Evolutionary conservation across 2,888 invertebrate genomes (phyloP).

Genomic region (Schizotus pectinicornis): DNA sequence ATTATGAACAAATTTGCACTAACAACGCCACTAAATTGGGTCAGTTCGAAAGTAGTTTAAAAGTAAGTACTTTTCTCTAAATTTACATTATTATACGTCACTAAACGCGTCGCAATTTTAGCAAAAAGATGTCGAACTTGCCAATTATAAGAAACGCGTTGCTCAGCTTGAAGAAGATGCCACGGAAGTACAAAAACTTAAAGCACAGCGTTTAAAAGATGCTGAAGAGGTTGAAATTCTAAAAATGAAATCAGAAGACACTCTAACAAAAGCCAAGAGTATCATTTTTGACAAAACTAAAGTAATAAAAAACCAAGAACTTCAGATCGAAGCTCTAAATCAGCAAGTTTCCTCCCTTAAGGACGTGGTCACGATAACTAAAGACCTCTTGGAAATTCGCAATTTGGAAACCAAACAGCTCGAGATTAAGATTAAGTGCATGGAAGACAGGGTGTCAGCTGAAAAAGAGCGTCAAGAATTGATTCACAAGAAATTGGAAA

Average conservation of each 20-base stretch:
- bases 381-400: conserved; percentile 78
- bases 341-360: conserved; percentile 78
- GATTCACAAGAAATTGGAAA: conserved; percentile 73
- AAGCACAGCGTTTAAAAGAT: conserved; percentile 46
- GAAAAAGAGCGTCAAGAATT: conserved; percentile 75
- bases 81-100: too few species aligned
- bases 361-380: conserved; percentile 82
- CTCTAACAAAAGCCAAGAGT: conserved; percentile 71
- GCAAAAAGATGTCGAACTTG: conserved; percentile 44
- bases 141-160: conserved; percentile 38
- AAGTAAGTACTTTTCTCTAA: conserved; percentile 23
- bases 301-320: conserved; percentile 78
- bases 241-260: conserved; percentile 60
- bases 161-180: conserved; percentile 51
- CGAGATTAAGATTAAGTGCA: conserved; percentile 68
- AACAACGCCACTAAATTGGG: conserved; percentile 4
- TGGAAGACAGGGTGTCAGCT: conserved; percentile 72
- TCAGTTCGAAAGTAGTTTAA: conserved; percentile 32
- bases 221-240: conserved; percentile 50
- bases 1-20: conserved; percentile 33
- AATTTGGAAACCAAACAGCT: conserved; percentile 81
- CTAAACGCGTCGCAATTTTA: conserved; percentile 25
- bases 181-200: conserved; percentile 47
- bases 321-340: conserved; percentile 75
- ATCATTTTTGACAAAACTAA: conserved; percentile 79